A percentile compares a stretch with the other conserved stretches of the same genome.
These are phyloP conservation scores for Drosophila oshimai DNA, from an alignment of 1,140 invertebrate species.

Conservation along the genomic window DNA sequence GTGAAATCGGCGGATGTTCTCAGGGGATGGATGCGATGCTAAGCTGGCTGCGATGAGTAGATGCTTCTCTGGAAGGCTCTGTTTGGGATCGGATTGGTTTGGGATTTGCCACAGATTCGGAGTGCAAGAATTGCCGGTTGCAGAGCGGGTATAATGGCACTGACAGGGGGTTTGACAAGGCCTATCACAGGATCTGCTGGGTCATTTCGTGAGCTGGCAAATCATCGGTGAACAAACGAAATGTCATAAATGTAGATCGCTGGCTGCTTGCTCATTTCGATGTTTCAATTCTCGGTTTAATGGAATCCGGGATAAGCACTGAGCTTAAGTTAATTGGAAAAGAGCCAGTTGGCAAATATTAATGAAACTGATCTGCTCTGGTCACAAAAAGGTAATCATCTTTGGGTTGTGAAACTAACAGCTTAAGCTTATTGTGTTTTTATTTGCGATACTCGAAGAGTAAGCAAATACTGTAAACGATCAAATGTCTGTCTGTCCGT, in stretches of 20 bases:
- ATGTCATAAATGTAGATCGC: slow-evolving; percentile 42
- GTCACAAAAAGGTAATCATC: background rate
- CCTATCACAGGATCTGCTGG: slow-evolving; percentile 26
- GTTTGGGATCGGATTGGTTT: slow-evolving; percentile 28
- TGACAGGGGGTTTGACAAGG: slow-evolving; percentile 49
- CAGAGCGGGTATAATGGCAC: slow-evolving; percentile 31
- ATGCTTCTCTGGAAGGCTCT: slow-evolving; percentile 34
- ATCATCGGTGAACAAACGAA: slow-evolving; percentile 35
- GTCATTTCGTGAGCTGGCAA: slow-evolving; percentile 27
- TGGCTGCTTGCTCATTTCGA: slow-evolving; percentile 34
- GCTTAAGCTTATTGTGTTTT: no score
- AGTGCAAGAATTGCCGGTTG: slow-evolving; percentile 7
- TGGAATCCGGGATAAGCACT: slow-evolving; percentile 27
- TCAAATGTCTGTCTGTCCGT: no score
- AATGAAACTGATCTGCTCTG: background rate
- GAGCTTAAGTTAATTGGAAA: slow-evolving; percentile 18
- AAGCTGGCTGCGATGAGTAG: slow-evolving; percentile 24
- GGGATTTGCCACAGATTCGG: slow-evolving; percentile 38
- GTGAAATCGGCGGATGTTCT: slow-evolving; percentile 24
- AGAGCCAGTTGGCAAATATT: slow-evolving; percentile 7
- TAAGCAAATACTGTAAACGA: no score
- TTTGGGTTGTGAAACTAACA: slow-evolving; percentile 5
- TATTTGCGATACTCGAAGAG: no score
- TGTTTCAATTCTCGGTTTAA: slow-evolving; percentile 43
- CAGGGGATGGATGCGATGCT: slow-evolving; percentile 38